Base-by-base conservation (phyloP, 2,888 invertebrate species). In the Pyrrhia umbra region DNA sequence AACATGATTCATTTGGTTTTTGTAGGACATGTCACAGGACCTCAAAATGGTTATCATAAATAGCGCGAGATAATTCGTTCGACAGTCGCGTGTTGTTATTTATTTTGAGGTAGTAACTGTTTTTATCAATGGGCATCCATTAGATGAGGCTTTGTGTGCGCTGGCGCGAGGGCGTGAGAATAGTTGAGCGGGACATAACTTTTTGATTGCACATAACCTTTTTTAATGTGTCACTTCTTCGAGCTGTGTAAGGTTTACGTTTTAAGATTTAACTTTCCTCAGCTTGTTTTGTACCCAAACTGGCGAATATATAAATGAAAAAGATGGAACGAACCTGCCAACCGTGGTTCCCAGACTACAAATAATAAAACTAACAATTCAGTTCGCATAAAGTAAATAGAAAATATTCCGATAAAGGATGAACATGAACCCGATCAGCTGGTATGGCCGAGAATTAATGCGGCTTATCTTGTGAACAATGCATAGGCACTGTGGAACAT, bases 401-500 rank as follows among this genome's bases (percentile, higher is more conserved):
- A 56, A 60, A 52, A 25, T 37, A 34, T 60, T 40, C n/a, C 45
- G n/a, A 16, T 40, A 27, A 43, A 51, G 25, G 56, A 43, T 21
- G 52, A 63, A 65, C 47, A 51, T 60, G 30, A 66, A 68, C 52
- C 60, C 87, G 85, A 86, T 91, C 89, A 89, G 84, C 84, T 83
- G 83, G 82, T 81, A 83, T 71, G 63, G 82, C 82, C 88, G 88
- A 89, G 89, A 90, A 91, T 90, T 89, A 90, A 90, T 89, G 84
- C 86, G 83, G 85, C 87, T 91, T 90, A 91, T 91, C 91, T 87
- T 87, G 81, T 73, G 88, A 87, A 91, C 92, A 92, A 92, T 90
- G 90, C 87, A 77, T 74, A 81, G 84, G 81, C 70, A 73, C 76
- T 81, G 79, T 77, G 82, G 82, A 82, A 85, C 88, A 88, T 88